These are phyloP conservation scores for Myrmecobius fasciatus DNA, from an alignment of 2,113 vertebrate genomes.

Conservation along the genomic window DNA sequence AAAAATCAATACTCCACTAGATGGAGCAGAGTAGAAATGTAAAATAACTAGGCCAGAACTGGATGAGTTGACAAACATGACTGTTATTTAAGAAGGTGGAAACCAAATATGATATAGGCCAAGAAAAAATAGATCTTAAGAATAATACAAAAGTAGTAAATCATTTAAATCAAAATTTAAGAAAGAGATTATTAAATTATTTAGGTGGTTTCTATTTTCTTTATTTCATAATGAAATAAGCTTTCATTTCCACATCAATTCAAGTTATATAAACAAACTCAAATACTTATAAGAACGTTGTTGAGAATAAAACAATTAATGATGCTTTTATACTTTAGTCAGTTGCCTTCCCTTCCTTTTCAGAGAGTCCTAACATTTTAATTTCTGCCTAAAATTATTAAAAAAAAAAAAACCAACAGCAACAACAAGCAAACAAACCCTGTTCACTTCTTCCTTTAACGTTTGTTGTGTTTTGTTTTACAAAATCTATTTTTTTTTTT, in stretches of 20 bases:
- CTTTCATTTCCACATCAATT: background rate
- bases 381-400: background rate
- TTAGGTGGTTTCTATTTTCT: background rate
- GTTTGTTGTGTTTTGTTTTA: background rate
- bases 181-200: background rate
- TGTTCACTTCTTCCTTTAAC: background rate
- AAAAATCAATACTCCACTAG: constrained; percentile 81
- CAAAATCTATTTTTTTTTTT: background rate
- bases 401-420: too few species aligned
- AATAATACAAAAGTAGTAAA: background rate
- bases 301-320: background rate
- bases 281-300: background rate
- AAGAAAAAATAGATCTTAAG: background rate
- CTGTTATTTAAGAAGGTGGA: constrained; percentile 35
- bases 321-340: background rate
- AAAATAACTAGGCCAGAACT: constrained; percentile 64
- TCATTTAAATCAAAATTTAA: background rate
- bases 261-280: background rate
- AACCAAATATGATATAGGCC: background rate
- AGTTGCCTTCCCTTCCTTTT: background rate
- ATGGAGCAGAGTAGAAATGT: constrained; percentile 81
- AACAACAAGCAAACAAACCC: background rate
- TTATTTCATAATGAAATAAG: background rate
- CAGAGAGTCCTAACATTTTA: background rate
- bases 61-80: constrained; percentile 57